phyloP scores from a whole-genome alignment of 92 coral and sea anemone genomes.

The Pocillopora meandrina region DNA sequence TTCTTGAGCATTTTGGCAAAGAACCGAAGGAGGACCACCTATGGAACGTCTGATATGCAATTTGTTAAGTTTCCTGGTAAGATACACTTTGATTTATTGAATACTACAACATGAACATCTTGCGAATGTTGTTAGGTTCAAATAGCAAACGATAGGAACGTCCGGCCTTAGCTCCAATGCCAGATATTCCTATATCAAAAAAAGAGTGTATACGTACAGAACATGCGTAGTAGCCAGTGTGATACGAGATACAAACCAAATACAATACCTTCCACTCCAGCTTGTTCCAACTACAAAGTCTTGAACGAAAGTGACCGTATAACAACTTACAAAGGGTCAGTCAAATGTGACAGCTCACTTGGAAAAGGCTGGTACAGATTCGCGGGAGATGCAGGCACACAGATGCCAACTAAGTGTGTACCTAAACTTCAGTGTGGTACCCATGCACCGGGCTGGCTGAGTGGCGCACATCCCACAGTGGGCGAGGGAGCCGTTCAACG shows the following conservation, averaged over 20 bases:
- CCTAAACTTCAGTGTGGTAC: conserved; percentile 5
- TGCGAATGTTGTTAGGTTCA: no score
- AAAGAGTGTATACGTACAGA: no score
- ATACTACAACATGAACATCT: no score
- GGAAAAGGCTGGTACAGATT: background rate
- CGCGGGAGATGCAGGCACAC: conserved; percentile 1
- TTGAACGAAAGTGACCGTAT: background rate
- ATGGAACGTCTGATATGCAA: no score
- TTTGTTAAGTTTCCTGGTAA: no score
- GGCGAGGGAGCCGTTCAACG: background rate
- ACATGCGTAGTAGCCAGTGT: no score
- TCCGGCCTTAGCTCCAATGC: no score
- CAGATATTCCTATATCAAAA: no score
- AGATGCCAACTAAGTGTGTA: background rate
- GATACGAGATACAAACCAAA: background rate
- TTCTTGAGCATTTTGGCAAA: no score
- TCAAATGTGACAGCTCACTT: background rate
- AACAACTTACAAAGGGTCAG: background rate
- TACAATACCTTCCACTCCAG: background rate
- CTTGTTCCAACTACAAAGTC: conserved; percentile 4
- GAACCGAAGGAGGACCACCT: no score
- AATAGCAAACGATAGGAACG: no score
- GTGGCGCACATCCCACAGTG: conserved; percentile 7
- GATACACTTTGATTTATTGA: no score
- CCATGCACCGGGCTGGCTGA: conserved; percentile 10